Evolutionary conservation across 2,797 vertebrate species (phyloP).

Genomic region (Amblyopsis hoosieri): DNA sequence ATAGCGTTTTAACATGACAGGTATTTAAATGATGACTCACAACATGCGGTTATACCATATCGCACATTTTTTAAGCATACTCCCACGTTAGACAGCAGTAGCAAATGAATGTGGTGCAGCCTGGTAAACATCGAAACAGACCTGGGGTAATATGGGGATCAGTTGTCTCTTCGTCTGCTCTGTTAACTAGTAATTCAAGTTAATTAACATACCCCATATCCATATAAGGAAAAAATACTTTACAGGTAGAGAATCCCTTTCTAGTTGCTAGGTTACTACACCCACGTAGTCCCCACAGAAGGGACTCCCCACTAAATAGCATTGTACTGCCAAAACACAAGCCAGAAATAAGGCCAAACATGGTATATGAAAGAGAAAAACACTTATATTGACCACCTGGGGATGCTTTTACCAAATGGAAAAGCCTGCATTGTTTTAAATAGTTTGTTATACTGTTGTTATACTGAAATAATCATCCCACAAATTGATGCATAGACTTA

Average conservation of each 20-base stretch:
- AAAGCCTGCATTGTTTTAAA: too few relatives aligned
- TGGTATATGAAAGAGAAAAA: too few relatives aligned
- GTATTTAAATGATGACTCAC: background rate
- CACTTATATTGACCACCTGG: background rate
- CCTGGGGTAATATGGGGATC: too few relatives aligned
- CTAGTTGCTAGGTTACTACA: slow-evolving; percentile 45
- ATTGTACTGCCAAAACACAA: background rate
- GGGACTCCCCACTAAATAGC: slow-evolving; percentile 58
- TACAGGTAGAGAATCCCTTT: slow-evolving; percentile 18
- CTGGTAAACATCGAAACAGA: too few relatives aligned
- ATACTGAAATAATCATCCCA: too few relatives aligned
- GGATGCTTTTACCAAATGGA: too few relatives aligned
- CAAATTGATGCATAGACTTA: too few relatives aligned
- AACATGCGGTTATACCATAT: background rate
- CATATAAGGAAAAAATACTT: slow-evolving; percentile 24
- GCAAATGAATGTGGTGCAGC: too few relatives aligned
- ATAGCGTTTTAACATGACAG: background rate
- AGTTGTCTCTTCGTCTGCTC: too few relatives aligned
- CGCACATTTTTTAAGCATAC: background rate
- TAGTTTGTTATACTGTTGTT: too few relatives aligned
- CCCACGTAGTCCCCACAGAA: slow-evolving; percentile 38
- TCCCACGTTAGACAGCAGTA: too few relatives aligned
- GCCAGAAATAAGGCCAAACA: background rate
- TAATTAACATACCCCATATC: background rate
- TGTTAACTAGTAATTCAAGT: slow-evolving; percentile 53